A percentile compares a stretch with the other conserved stretches of the same genome.
Conservation (phyloP, 2,113 vertebrate genomes). For the Oostethus manadensis region DNA sequence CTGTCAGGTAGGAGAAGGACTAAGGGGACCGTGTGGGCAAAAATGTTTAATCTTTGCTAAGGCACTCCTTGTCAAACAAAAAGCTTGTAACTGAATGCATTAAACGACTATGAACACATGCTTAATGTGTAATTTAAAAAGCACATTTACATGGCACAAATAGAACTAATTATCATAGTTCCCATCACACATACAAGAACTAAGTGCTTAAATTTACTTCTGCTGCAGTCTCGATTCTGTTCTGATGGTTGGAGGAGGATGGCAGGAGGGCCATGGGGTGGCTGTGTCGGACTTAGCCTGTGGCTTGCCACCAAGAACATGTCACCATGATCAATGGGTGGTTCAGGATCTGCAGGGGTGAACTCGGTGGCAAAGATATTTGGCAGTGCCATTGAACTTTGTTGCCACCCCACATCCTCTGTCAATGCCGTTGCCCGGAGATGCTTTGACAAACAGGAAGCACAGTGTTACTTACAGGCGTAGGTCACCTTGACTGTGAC, state of each 20-base stretch:
- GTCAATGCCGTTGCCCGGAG: conserved; percentile 44
- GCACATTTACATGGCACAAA: no score
- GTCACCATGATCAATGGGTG: conserved; percentile 71
- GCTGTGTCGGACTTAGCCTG: conserved; percentile 45
- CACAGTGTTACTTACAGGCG: conserved; percentile 17
- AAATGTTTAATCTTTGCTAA: conserved; percentile 1
- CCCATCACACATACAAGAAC: background rate
- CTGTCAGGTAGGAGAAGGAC: conserved; percentile 12
- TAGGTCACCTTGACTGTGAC: background rate
- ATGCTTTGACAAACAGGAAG: conserved; percentile 51
- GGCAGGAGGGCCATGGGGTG: conserved; percentile 21
- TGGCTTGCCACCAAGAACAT: conserved; percentile 70
- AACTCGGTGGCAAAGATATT: conserved; percentile 52
- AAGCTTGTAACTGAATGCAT: background rate
- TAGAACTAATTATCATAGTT: no score
- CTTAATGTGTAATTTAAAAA: background rate
- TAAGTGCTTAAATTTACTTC: background rate
- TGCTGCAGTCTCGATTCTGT: conserved; percentile 17
- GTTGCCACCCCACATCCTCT: conserved; percentile 38
- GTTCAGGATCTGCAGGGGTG: conserved; percentile 48
- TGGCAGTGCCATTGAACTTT: conserved; percentile 43
- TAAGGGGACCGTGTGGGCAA: conserved; percentile 34
- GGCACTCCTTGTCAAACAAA: no score
- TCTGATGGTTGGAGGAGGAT: no score
- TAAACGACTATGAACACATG: background rate